Conservation (phyloP, 1,140 invertebrate species). For the Doryteuthis pealeii region DNA sequence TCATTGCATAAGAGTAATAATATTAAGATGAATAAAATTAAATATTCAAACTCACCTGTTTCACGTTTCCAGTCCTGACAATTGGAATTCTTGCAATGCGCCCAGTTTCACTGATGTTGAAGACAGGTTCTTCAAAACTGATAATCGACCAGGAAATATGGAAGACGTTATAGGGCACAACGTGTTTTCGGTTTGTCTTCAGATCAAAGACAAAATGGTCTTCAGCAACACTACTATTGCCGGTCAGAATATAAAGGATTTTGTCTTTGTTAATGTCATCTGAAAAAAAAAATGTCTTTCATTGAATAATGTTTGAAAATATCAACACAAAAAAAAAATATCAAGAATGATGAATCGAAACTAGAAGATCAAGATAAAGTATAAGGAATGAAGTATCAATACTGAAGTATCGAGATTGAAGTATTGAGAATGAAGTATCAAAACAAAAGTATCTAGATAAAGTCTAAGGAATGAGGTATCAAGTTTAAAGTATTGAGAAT, state of each 20-base stretch:
- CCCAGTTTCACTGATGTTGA: slow-evolving; percentile 51
- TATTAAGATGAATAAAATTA: too few species aligned
- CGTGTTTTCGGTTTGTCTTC: slow-evolving; percentile 52
- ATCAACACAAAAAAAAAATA: too few species aligned
- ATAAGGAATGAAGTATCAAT: too few species aligned
- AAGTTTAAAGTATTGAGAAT: too few species aligned
- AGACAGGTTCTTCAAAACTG: slow-evolving; percentile 36
- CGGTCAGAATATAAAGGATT: slow-evolving; percentile 50
- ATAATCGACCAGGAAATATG: slow-evolving; percentile 55
- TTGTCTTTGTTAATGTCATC: slow-evolving; percentile 46
- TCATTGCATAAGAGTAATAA: slow-evolving; percentile 17
- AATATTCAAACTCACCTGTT: slow-evolving; percentile 53
- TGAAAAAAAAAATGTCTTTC: too few species aligned
- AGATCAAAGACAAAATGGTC: slow-evolving; percentile 57
- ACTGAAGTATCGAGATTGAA: too few species aligned
- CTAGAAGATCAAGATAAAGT: too few species aligned
- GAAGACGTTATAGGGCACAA: slow-evolving; percentile 47
- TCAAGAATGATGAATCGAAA: too few species aligned
- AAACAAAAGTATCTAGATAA: too few species aligned
- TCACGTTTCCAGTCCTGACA: slow-evolving; percentile 50
- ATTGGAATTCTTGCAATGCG: slow-evolving; percentile 52
- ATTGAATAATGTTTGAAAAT: too few species aligned
- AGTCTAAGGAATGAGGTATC: too few species aligned
- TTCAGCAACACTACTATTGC: slow-evolving; percentile 27
- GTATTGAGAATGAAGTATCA: too few species aligned